Evolutionary conservation across 2,113 vertebrate genomes (phyloP).

Genomic region (Indicator maculatus): DNA sequence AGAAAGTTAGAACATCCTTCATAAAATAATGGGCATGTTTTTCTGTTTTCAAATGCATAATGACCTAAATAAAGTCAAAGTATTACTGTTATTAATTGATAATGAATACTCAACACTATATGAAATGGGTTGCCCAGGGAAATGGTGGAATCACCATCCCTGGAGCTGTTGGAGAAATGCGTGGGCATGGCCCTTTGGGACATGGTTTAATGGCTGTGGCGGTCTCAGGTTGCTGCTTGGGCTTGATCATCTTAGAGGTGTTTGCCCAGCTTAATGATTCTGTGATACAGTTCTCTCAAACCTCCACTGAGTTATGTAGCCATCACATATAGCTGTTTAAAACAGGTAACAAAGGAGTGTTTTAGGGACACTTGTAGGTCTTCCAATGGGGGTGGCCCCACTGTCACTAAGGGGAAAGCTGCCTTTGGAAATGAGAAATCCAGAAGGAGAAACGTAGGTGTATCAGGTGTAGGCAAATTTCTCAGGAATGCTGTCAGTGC

Average conservation of each 20-base stretch:
- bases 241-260: too few species aligned
- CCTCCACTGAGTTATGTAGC: fast-evolving
- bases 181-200: too few species aligned
- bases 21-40: not conserved
- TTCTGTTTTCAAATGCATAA: not conserved
- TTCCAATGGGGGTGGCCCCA: fast-evolving
- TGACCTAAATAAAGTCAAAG: not conserved
- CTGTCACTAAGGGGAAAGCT: not conserved
- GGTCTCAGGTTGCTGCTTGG: too few species aligned
- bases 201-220: too few species aligned
- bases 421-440: not conserved
- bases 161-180: too few species aligned
- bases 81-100: fast-evolving
- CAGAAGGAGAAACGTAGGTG: not conserved
- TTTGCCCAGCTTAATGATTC: not conserved
- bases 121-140: too few species aligned
- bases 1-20: not conserved
- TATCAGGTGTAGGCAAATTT: not conserved
- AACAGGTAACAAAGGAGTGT: not conserved
- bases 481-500: not conserved
- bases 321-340: not conserved
- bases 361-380: not conserved
- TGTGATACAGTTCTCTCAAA: not conserved
- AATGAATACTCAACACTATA: not conserved
- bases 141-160: too few species aligned